Evolutionary conservation across 2,113 vertebrate genomes (phyloP), one percentile per base, ranked within the genome.

Genomic region (Pseudolaguvia tuberculata): DNA sequence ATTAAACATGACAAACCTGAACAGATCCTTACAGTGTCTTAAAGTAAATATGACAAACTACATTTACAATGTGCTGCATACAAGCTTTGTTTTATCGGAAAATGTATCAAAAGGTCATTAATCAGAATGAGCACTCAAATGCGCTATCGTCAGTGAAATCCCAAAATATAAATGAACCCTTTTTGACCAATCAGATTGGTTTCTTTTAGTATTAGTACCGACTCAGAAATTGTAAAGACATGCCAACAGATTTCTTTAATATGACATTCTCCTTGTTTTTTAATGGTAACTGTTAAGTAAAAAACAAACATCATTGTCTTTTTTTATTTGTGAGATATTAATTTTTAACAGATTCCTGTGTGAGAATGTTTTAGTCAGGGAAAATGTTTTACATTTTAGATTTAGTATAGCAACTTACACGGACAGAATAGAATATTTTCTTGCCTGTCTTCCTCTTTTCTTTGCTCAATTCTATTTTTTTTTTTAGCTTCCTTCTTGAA

Each of bases 401-500:
- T 66, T 50, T 27, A 27, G 63, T 48, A 50, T 18, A 25, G 17
- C 42, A 27, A 18, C 45, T 18, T 23, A 50, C 17, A 12, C 29
- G 23, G 42, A 18, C 20, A 27, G 9, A 4, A 15, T 3, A 12
- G 48, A 50, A 50, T 50, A 27, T 66, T 7, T 13, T 15, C 47
- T 9, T 50, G 45, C 50, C 45, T 70, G 29, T 2, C 12, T 15
- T 47, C 53, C 67, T 70, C 4, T 51, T 27, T 61, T 47, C 11
- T 47, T 61, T 42, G 23, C 55, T 58, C 69, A 47, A 5, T 47
- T 23, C 58, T 63, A 20, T 53, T 29, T 73, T n/a, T 29, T 20
- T 53, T 29, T 73, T n/a, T 29, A 53, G 18, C 74, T 70, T 69
- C 73, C 47, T 71, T 79, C 78, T 78, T 72, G 76, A 55, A 62